These are phyloP conservation scores for Blomia tropicalis DNA, from an alignment of 2,888 invertebrate genomes.

Conservation along the genomic window DNA sequence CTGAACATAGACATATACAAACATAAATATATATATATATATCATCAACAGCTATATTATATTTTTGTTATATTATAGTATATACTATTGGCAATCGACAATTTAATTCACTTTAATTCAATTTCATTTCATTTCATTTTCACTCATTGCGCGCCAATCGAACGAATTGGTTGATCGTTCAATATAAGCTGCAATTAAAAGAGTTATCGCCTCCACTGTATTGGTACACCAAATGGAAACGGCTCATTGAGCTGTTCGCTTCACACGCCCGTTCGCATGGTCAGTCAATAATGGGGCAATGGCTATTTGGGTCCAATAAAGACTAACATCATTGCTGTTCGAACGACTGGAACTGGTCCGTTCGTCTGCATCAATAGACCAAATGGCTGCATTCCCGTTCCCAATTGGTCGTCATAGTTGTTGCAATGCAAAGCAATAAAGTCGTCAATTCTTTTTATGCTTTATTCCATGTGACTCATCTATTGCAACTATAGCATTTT, in stretches of 20 bases:
- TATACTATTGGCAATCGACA: neutral
- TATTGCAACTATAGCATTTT: too few species aligned
- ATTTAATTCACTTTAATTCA: neutral
- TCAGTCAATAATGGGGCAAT: conserved; percentile 5
- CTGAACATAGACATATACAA: neutral
- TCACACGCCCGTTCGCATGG: neutral
- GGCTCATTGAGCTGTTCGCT: neutral
- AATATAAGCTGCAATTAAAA: conserved; percentile 1
- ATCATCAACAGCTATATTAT: neutral
- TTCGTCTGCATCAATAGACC: neutral
- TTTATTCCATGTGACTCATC: too few species aligned
- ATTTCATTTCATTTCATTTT: neutral
- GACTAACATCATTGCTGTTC: too few species aligned
- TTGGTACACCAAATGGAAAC: too few species aligned
- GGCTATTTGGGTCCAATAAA: too few species aligned
- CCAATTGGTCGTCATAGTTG: too few species aligned
- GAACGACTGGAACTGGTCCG: neutral
- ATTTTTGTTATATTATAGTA: neutral
- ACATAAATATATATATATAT: neutral
- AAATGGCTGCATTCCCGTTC: too few species aligned
- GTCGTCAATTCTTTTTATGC: too few species aligned
- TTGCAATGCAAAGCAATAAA: conserved; percentile 7
- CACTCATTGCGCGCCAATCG: neutral
- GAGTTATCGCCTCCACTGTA: conserved; percentile 10
- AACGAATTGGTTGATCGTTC: too few species aligned